Base-by-base conservation (phyloP, 2,888 invertebrate species). In the Heterodera filipjevi region DNA sequence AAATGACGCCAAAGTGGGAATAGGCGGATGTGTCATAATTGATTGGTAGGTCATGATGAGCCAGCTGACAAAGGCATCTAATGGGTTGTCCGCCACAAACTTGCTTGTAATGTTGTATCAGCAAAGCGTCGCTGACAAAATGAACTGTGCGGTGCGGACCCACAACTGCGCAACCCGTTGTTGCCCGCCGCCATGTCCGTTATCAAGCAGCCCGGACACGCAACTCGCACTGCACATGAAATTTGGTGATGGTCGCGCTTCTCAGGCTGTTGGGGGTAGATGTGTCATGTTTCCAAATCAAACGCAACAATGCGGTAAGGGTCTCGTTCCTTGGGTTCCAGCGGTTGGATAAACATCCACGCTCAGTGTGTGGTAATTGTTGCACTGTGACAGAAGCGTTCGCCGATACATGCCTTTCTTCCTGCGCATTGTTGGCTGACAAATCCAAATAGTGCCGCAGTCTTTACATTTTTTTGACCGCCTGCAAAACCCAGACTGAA, bases 51-150 rank as follows among this genome's bases (percentile, higher is more conserved):
- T 59, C 8, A 22, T 33, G n/a, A 77, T n/a, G 6, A 76, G 3
- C 77, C 77, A 76, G 12, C 77, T 30, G 16, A 76, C 77, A 76
- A 76, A 76, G 6, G 0, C 74, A n/a, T 27, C 76, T 32, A 76
- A 44, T 10, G 77, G 77, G 3, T 77, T 30, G 27, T 66, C 30
- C n/a, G n/a, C 33, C 27, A 33, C 53, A 6, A n/a, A 35, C 44
- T 70, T 33, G 39, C 16, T 73, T 30, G 30, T 77, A 64, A 27
- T 75, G 14, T 5, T 30, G 75, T 77, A 10, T 74, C 19, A 12
- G 32, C 78, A 3, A 53, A 77, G n/a, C 39, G 35, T 14, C n/a
- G 14, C 19, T 68, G 70, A 19, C 35, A 68, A 68, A 68, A 68
- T 5, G 70, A n/a, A 32, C 30, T 3, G 71, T 71, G 6, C 71